Conservation (phyloP, 2,113 vertebrate species). For the Oriolus oriolus region DNA sequence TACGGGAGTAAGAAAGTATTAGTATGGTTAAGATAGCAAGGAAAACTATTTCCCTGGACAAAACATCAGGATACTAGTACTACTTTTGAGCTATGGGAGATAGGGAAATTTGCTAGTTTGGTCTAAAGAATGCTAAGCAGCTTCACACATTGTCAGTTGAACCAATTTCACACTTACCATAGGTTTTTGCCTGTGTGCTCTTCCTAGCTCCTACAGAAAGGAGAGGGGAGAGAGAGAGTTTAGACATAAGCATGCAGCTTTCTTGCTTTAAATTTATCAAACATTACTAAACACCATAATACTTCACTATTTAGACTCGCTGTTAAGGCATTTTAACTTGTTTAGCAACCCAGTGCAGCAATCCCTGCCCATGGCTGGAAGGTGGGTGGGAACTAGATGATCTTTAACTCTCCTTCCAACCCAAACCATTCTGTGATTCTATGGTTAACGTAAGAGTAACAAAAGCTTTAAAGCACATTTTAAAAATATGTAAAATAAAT, state of each 20-base stretch:
- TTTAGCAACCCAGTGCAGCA: not conserved
- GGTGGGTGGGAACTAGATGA: not conserved
- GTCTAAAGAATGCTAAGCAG: not conserved
- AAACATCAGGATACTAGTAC: not conserved
- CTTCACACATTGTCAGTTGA: not conserved
- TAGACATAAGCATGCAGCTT: not conserved
- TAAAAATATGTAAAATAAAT: not conserved
- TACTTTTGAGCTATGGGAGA: not conserved
- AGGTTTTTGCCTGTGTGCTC: slow-evolving; percentile 75
- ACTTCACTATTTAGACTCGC: not conserved
- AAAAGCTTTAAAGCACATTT: not conserved
- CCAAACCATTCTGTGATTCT: not conserved
- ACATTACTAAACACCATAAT: not conserved
- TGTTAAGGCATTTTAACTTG: not conserved
- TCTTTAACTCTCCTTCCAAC: not conserved
- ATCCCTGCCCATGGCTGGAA: not conserved
- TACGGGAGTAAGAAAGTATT: slow-evolving; percentile 51
- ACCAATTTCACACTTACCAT: slow-evolving; percentile 70
- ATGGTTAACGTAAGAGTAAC: not conserved
- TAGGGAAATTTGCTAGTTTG: not conserved
- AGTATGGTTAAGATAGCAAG: not conserved
- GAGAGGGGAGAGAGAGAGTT: not conserved
- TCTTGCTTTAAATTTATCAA: not conserved
- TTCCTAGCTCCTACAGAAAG: slow-evolving; percentile 78
- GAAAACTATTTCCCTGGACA: not conserved